Evolutionary conservation across 53 echinoderm and acorn worm genomes (phyloP).

Genomic region (Hippasteria phrygiana): DNA sequence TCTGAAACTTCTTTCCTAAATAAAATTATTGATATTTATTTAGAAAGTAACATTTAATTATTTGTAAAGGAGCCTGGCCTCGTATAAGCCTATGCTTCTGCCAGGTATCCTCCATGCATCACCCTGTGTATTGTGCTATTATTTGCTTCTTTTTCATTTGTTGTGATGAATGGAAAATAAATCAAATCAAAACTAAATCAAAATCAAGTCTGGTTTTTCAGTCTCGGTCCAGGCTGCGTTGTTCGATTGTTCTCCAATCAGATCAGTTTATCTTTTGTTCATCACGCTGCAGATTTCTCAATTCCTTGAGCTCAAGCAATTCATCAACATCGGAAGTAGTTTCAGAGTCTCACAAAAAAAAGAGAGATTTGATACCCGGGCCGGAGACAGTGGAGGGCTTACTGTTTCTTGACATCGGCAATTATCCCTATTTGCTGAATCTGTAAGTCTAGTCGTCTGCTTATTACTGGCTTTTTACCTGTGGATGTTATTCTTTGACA

Average conservation of each 20-base stretch:
- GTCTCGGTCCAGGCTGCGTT: not conserved
- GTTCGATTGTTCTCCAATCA: not conserved
- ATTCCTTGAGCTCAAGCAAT: not conserved
- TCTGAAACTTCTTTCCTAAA: no score
- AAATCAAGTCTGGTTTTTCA: no score
- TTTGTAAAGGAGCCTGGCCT: no score
- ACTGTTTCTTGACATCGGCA: not conserved
- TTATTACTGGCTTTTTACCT: not conserved
- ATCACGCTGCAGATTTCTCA: not conserved
- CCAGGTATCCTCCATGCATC: no score
- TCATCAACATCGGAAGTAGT: not conserved
- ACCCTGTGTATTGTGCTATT: no score
- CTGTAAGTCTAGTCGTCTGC: not conserved
- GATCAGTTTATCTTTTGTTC: not conserved
- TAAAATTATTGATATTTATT: no score
- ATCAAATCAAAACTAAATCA: no score
- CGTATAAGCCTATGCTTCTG: no score
- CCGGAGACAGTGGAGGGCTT: not conserved
- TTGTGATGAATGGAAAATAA: no score
- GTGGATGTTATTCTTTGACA: not conserved
- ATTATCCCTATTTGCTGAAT: slow-evolving; percentile 1
- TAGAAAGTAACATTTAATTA: no score
- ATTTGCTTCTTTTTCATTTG: no score
- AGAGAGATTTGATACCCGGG: not conserved
- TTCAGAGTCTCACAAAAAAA: not conserved